A percentile compares a stretch with the other conserved stretches of the same genome.
phyloP scores from a whole-genome alignment of 2,888 invertebrate species.

The Archips xylosteana region DNA sequence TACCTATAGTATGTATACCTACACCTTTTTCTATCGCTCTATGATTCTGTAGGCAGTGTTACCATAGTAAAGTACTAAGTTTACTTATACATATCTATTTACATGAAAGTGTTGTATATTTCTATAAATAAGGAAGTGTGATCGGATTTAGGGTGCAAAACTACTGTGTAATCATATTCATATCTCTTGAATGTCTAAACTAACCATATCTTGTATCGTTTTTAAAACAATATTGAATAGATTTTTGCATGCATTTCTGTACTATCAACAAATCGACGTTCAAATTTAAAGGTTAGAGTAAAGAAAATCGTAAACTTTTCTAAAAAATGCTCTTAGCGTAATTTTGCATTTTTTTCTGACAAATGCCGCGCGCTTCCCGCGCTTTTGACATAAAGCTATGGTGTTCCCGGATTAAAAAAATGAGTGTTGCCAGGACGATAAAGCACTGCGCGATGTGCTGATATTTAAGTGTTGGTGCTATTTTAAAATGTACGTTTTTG shows the following conservation, averaged over 20 bases:
- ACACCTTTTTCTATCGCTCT: slow-evolving; percentile 44
- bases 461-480: slow-evolving; percentile 83
- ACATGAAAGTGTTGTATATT: slow-evolving; percentile 74
- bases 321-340: slow-evolving; percentile 33
- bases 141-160: slow-evolving; percentile 68
- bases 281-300: slow-evolving; percentile 19
- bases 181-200: slow-evolving; percentile 45
- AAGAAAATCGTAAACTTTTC: slow-evolving; percentile 8
- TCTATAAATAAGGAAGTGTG: slow-evolving; percentile 63
- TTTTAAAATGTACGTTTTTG: slow-evolving; percentile 60
- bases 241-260: slow-evolving; percentile 40
- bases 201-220: slow-evolving; percentile 52
- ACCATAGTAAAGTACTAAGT: slow-evolving; percentile 78
- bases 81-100: slow-evolving; percentile 77
- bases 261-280: slow-evolving; percentile 27
- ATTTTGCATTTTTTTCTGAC: slow-evolving; percentile 40
- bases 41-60: slow-evolving; percentile 74
- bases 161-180: slow-evolving; percentile 55
- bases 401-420: slow-evolving; percentile 69
- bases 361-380: slow-evolving; percentile 44
- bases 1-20: slow-evolving; percentile 7
- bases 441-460: slow-evolving; percentile 64
- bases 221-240: slow-evolving; percentile 39
- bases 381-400: slow-evolving; percentile 59
- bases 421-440: slow-evolving; percentile 62